Percentiles rank a stretch among this genome's conserved stretches.
These are phyloP conservation scores for Chironomus tentans DNA, from an alignment of 2,888 invertebrate species.

Conservation along the genomic window DNA sequence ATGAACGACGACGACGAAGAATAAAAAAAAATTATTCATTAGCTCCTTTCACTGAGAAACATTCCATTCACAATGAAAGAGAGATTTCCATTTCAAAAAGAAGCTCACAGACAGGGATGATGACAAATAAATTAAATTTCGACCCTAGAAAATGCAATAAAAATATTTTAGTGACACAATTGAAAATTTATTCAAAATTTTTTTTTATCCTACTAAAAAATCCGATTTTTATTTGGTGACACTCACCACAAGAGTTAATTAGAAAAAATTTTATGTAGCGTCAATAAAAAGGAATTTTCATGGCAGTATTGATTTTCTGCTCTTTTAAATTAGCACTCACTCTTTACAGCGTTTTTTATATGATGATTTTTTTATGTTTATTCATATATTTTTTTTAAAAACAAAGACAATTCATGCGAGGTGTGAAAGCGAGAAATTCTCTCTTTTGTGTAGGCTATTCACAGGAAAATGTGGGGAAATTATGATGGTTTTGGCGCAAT, in stretches of 20 bases:
- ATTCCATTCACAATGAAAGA: background rate
- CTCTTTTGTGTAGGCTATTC: background rate
- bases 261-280: background rate
- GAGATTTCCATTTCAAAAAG: too few species aligned
- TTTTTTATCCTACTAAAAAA: background rate
- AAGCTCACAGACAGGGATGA: background rate
- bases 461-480: too few species aligned
- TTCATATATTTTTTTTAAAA: background rate
- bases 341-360: background rate
- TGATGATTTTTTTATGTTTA: too few species aligned
- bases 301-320: too few species aligned
- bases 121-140: conserved; percentile 15
- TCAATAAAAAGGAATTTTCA: too few species aligned
- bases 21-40: conserved; percentile 8
- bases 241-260: background rate
- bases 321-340: too few species aligned
- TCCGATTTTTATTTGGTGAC: background rate
- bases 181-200: background rate
- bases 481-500: too few species aligned
- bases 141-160: background rate
- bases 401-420: background rate
- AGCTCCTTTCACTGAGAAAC: background rate
- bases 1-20: background rate
- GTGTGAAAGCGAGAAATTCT: background rate
- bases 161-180: background rate